Percentiles rank a stretch among this genome's conserved stretches.
Conservation (phyloP, 2,797 vertebrate genomes). For the Podargus strigoides region DNA sequence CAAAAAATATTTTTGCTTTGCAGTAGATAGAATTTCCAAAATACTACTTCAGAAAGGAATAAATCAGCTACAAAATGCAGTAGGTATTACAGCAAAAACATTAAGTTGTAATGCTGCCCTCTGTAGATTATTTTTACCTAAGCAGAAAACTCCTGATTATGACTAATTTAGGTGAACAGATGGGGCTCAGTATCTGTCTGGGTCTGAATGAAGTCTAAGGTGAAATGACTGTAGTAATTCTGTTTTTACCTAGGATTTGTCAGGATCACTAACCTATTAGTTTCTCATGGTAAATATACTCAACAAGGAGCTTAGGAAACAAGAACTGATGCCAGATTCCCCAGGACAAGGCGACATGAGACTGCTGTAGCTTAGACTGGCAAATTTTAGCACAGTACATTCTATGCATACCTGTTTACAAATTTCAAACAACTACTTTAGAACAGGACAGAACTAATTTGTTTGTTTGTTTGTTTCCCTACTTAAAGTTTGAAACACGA, state of each 20-base stretch:
- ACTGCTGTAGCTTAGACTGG: neutral
- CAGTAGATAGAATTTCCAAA: neutral
- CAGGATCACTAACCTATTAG: neutral
- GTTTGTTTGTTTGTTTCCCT: neutral
- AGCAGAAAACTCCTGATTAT: neutral
- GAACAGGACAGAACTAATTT: neutral
- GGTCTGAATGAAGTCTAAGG: neutral
- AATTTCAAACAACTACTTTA: neutral
- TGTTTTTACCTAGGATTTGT: neutral
- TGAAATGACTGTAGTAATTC: neutral
- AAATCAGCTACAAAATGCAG: neutral
- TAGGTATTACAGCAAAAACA: neutral
- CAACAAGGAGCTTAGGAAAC: neutral
- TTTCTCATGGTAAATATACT: neutral
- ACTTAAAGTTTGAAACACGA: neutral
- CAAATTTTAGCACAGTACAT: neutral
- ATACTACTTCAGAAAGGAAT: neutral
- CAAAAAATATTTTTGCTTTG: neutral
- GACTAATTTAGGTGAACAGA: neutral
- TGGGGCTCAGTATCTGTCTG: rapidly evolving
- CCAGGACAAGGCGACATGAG: neutral
- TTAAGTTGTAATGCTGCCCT: neutral
- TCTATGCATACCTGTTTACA: neutral
- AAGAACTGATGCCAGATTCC: neutral
- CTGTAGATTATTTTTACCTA: neutral